A percentile compares a stretch with the other conserved stretches of the same genome.
Conservation (phyloP, 2,888 invertebrate genomes). For the Junonia oenone region DNA sequence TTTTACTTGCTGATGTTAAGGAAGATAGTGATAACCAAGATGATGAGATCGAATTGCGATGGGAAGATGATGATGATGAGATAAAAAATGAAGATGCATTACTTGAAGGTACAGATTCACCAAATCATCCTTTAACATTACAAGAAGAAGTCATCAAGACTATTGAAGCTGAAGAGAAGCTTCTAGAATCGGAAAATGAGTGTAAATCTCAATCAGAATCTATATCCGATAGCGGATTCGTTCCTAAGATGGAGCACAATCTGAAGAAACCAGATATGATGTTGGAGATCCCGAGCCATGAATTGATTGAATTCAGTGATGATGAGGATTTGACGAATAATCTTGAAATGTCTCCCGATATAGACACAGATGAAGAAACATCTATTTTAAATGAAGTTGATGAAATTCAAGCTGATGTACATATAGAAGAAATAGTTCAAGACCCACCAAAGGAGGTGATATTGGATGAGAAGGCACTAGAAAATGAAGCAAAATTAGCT, state of each 20-base stretch:
- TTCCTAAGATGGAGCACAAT: constrained; percentile 36
- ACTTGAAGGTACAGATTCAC: not conserved
- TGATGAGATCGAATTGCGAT: constrained; percentile 46
- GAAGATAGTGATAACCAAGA: constrained; percentile 31
- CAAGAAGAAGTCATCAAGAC: not conserved
- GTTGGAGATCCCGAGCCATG: constrained; percentile 63
- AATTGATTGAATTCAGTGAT: constrained; percentile 40
- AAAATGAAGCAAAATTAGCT: constrained; percentile 18
- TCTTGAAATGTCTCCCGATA: constrained; percentile 31
- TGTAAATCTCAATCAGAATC: constrained; percentile 1
- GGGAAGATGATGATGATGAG: constrained; percentile 47
- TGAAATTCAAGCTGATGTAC: constrained; percentile 3
- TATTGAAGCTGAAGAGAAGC: constrained; percentile 5
- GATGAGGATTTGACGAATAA: constrained; percentile 36
- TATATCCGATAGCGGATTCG: constrained; percentile 4
- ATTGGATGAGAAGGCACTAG: not conserved
- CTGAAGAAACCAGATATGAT: constrained; percentile 58
- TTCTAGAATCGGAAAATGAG: constrained; percentile 4
- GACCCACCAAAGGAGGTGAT: not conserved
- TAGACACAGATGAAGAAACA: constrained; percentile 17
- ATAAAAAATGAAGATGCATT: not conserved
- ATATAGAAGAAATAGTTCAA: not conserved
- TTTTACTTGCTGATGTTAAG: not conserved
- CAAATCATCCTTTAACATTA: not conserved
- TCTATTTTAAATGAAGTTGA: constrained; percentile 7